Evolutionary conservation across 2,113 vertebrate genomes (phyloP).

Genomic region (Ivindomyrus marchei): DNA sequence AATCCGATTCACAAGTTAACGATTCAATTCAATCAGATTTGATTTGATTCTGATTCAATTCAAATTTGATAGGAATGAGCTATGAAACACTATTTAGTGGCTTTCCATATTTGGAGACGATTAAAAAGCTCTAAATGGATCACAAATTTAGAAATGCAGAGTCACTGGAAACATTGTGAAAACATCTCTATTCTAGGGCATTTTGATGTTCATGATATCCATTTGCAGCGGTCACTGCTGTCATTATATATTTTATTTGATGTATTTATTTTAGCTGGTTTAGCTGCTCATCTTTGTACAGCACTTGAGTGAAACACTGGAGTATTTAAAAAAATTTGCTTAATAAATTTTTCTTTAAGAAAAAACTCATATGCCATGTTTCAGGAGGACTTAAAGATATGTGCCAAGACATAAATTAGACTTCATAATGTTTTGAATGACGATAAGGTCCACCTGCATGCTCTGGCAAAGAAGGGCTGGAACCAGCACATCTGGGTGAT

Average conservation of each 20-base stretch:
- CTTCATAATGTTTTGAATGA: background rate
- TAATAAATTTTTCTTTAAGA: background rate
- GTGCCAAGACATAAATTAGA: background rate
- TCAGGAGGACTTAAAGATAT: background rate
- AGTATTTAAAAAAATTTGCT: too few relatives aligned
- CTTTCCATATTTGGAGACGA: background rate
- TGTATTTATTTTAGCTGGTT: too few relatives aligned
- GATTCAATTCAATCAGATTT: background rate
- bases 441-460: background rate
- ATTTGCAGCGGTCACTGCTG: too few relatives aligned
- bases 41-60: background rate
- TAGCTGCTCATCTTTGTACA: too few relatives aligned
- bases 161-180: background rate
- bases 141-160: background rate
- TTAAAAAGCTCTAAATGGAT: background rate
- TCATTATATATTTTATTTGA: too few relatives aligned
- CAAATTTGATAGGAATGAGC: background rate
- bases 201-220: too few relatives aligned
- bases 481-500: background rate
- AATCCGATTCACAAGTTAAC: background rate
- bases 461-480: background rate
- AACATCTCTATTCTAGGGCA: background rate
- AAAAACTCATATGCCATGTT: background rate
- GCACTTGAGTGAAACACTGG: too few relatives aligned
- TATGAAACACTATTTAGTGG: background rate